Base-by-base conservation (phyloP, 2,113 vertebrate genomes). In the Calonectris borealis region DNA sequence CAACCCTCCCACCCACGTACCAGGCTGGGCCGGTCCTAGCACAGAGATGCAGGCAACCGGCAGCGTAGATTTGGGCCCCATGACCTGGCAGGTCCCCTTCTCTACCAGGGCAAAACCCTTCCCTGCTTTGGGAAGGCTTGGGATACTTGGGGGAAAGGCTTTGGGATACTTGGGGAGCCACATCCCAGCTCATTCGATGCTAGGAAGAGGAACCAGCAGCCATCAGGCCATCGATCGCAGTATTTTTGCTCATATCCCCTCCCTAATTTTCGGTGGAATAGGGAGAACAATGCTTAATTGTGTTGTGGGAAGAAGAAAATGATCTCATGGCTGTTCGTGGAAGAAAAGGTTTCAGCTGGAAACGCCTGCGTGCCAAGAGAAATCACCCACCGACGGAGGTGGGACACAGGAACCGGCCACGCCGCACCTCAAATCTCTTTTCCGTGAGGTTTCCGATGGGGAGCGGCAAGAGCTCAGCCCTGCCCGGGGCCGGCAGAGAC, bases 251-350 rank as follows among this genome's bases (percentile, higher is more conserved):
- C 81, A 8, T 10, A 7, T 27, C 38, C 57, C 70, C 68, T 32
- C 51, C 8, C 54, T 8, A 3, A 7, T 55, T 84, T 55, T 17
- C 86, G 54, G 71, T 4, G 80, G 48, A 29, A n/a, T 1, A 3
- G 44, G 68, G 86, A 83, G 88, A 68, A 96, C 93, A 94, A 94
- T 91, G 94, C 42, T 40, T 27, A 16, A 83, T 91, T 94, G 95
- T 95, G 94, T 15, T 7, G 49, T 1, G 58, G 76, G 88, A 48
- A 61, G 66, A 42, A 88, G 65, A 70, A 85, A 86, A 93, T 22
- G 86, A 93, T 49, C 91, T 72, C 73, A 42, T 1, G 19, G 73
- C 64, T 85, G 89, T 11, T 76, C 11, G 62, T 38, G 73, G 42
- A 40, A 83, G 84, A 46, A 79, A 95, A 86, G 79, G 44, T 31